phyloP scores from a whole-genome alignment of 1,140 invertebrate species.

The Dryas iulia region DNA sequence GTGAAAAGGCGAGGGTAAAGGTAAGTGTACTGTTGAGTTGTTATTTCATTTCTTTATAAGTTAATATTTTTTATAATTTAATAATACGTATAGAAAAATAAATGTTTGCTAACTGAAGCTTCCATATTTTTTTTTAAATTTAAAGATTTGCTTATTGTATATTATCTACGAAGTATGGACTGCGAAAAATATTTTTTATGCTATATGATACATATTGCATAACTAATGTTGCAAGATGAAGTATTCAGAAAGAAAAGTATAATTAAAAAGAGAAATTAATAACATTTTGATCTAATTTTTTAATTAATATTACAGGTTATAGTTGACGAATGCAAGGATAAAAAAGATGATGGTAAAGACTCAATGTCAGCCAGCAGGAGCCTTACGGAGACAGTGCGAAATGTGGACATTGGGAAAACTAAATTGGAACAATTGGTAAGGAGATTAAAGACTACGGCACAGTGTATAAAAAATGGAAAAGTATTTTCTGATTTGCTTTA shows the following conservation, averaged over 20 bases:
- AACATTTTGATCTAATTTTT: not conserved
- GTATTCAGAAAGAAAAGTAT: no score
- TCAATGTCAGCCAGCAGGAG: slow-evolving; percentile 34
- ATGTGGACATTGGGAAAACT: slow-evolving; percentile 40
- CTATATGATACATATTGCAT: no score
- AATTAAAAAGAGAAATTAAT: not conserved
- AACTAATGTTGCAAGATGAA: no score
- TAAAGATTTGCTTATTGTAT: no score
- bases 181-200: no score
- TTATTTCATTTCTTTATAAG: no score
- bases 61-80: no score
- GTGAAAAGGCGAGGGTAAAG: slow-evolving; percentile 29
- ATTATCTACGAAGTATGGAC: no score
- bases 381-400: slow-evolving; percentile 39
- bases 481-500: no score
- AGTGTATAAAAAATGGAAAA: no score
- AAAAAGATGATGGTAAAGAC: slow-evolving; percentile 13
- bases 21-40: slow-evolving; percentile 18
- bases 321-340: slow-evolving; percentile 34
- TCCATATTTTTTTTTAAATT: no score
- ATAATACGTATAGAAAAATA: not conserved
- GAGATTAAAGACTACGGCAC: slow-evolving; percentile 7
- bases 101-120: no score
- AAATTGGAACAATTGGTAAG: slow-evolving; percentile 40
- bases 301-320: slow-evolving; percentile 21